These are phyloP conservation scores for Drosophila malerkotliana DNA, from an alignment of 1,140 invertebrate genomes.

Conservation along the genomic window DNA sequence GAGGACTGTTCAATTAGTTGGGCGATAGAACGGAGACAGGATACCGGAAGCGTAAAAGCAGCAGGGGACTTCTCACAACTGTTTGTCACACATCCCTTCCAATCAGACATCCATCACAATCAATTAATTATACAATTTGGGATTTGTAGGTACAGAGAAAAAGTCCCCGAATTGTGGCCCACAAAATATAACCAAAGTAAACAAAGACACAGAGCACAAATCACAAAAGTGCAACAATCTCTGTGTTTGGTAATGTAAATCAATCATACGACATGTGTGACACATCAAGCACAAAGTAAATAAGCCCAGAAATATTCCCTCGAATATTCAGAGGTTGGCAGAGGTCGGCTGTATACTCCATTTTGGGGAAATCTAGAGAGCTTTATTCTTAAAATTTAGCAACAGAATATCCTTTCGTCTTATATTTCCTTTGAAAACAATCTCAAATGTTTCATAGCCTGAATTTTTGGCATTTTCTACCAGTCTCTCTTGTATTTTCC, in stretches of 20 bases:
- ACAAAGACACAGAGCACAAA: constrained; percentile 12
- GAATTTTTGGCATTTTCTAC: neutral
- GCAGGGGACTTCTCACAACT: neutral
- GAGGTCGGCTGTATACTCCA: neutral
- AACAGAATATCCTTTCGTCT: neutral
- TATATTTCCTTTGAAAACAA: neutral
- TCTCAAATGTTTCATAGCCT: no score
- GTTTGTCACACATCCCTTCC: neutral
- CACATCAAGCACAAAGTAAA: constrained; percentile 46
- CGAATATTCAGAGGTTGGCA: neutral
- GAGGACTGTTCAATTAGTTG: constrained; percentile 65
- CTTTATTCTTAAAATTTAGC: neutral
- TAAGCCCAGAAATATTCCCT: constrained; percentile 20
- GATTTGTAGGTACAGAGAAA: neutral
- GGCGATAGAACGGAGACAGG: neutral
- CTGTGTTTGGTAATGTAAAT: constrained; percentile 58
- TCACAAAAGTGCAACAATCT: constrained; percentile 46
- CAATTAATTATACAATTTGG: constrained; percentile 46
- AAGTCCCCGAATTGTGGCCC: constrained; percentile 12
- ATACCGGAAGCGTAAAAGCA: neutral
- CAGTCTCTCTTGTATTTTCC: neutral
- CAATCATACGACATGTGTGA: constrained; percentile 68
- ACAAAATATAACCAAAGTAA: constrained; percentile 7
- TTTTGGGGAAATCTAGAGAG: neutral
- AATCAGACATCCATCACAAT: constrained; percentile 38